Base-by-base conservation (phyloP, 64 coral and sea anemone species). In the Dendrophyllia cribrosa region DNA sequence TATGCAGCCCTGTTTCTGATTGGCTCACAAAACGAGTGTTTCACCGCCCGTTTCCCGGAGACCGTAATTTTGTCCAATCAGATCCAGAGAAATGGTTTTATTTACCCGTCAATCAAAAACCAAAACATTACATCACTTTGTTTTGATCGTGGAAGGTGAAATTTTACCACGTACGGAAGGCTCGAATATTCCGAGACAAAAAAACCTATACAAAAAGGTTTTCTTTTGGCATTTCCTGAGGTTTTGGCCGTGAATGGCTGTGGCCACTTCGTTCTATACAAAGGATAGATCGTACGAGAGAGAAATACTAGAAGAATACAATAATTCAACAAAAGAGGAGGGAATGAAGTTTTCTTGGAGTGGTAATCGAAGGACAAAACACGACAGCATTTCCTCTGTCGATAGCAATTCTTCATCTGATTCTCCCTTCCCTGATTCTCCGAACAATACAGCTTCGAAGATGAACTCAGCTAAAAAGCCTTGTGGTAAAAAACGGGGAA, bases 321-420 rank as follows among this genome's bases (percentile, higher is more conserved):
- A 78, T 71, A 56, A 56, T 76, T 69, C 60, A 76, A 61, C 66
- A 59, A 58, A 91, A 86, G 66, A 90, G 72, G 85, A 83, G 71
- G 92, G 61, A 17, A 72, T 69, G 63, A 74, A 80, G 76, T 77
- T 84, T 82, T 88, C 86, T 74, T 97, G 95, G 95, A 83, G 69
- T 70, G 80, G 72, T 16, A 58, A 58, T 78, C 88, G 97, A 76
- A 85, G 97, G 68, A 89, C 90, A 46, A 99, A 99, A 83, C 97
- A 96, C 87, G 97, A 99, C 78, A 99, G 97, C 75, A 96, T 99
- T 72, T 99, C 97, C 16, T 96, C 94, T 56, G 97, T 99, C 48
- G 97, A 99, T 16, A 99, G 97, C 70, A 96, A 83, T 88, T 99
- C 94, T 25, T 98, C 96, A 12, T 78, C 75, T 74, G 90, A 98